Percentiles rank a stretch among this genome's conserved stretches.
Conservation (phyloP, 2,113 vertebrate species). For the Oophaga pumilio region DNA sequence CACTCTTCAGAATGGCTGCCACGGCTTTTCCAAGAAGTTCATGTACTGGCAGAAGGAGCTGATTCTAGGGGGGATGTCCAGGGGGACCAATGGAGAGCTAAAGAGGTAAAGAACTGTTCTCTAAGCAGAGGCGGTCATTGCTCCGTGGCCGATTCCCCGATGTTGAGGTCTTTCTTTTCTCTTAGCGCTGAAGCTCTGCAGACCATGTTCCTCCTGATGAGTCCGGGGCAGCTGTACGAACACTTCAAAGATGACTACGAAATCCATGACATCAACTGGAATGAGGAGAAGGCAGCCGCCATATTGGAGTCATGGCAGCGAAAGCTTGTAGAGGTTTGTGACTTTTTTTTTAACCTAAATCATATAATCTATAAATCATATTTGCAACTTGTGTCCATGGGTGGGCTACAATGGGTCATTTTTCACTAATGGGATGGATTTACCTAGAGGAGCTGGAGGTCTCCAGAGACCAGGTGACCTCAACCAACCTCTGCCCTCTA, state of each 20-base stretch:
- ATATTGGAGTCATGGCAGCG: slow-evolving; percentile 97
- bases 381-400: neutral
- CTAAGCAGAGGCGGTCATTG: too few relatives aligned
- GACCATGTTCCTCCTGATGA: slow-evolving; percentile 98
- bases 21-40: slow-evolving; percentile 96
- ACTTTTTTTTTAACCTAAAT: neutral
- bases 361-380: neutral
- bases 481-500: slow-evolving; percentile 72
- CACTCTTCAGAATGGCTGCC: slow-evolving; percentile 88
- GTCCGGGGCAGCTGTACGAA: slow-evolving; percentile 93
- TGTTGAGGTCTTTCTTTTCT: slow-evolving; percentile 9
- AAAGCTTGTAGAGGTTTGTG: slow-evolving; percentile 90
- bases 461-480: slow-evolving; percentile 72
- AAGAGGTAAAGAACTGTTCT: slow-evolving; percentile 76
- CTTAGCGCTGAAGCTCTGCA: slow-evolving; percentile 93
- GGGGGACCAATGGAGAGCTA: slow-evolving; percentile 83
- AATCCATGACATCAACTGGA: slow-evolving; percentile 98
- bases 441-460: neutral
- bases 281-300: slow-evolving; percentile 87
- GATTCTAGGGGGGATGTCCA: slow-evolving; percentile 86
- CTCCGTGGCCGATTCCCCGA: neutral
- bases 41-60: slow-evolving; percentile 99
- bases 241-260: slow-evolving; percentile 98
- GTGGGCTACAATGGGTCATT: neutral
- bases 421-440: slow-evolving; percentile 50